Percentiles rank a stretch among this genome's conserved stretches.
These are phyloP conservation scores for Noctua janthe DNA, from an alignment of 2,888 invertebrate genomes.

Conservation along the genomic window DNA sequence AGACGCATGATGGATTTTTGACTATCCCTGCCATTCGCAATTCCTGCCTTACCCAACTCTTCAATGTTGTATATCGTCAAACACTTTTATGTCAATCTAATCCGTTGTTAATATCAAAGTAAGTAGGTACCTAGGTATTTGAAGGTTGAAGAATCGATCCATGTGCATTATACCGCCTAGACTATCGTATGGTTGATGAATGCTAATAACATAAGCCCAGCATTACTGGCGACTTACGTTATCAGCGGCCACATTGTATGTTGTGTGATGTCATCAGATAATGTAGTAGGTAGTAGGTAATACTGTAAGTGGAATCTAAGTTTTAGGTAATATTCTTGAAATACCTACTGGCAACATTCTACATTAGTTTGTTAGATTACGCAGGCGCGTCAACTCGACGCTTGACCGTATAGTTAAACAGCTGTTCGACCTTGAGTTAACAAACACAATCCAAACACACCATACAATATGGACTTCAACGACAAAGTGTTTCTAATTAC, in stretches of 20 bases:
- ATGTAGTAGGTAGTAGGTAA: not conserved
- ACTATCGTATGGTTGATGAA: not conserved
- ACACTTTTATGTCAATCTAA: not conserved
- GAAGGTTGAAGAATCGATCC: not conserved
- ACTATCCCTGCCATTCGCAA: not conserved
- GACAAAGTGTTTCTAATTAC: constrained; percentile 92
- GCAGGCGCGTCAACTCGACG: constrained; percentile 54
- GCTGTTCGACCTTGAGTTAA: constrained; percentile 64
- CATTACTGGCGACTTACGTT: not conserved
- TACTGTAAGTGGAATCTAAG: not conserved
- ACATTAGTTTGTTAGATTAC: constrained; percentile 49
- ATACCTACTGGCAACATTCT: constrained; percentile 54
- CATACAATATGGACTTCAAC: constrained; percentile 88
- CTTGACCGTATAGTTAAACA: constrained; percentile 52
- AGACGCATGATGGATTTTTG: not conserved
- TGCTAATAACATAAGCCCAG: not conserved
- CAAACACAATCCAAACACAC: constrained; percentile 53
- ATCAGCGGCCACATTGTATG: not conserved
- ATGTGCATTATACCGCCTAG: not conserved
- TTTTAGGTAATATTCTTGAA: constrained; percentile 2
- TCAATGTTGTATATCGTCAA: not conserved
- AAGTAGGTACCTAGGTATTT: not conserved
- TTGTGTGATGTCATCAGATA: not conserved
- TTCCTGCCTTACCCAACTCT: not conserved
- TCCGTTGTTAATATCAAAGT: not conserved